Evolutionary conservation across 2,888 invertebrate species (phyloP).

Genomic region (Leucania comma): DNA sequence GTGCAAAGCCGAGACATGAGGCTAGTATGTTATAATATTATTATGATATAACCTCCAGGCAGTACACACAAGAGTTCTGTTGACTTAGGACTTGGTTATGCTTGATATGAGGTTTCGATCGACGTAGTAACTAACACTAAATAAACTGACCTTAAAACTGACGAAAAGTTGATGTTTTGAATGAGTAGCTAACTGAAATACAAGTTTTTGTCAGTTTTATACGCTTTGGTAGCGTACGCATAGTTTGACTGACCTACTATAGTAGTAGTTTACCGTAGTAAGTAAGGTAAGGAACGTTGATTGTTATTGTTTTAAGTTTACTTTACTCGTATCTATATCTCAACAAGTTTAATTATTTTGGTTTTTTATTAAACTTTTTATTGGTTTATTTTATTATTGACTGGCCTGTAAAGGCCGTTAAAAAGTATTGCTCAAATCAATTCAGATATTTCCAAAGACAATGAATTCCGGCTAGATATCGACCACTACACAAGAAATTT

Average conservation of each 20-base stretch:
- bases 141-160: conserved; percentile 20
- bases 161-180: conserved; percentile 3
- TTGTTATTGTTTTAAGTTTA: background rate
- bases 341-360: no score
- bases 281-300: background rate
- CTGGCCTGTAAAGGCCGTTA: background rate
- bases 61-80: background rate
- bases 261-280: background rate
- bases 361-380: no score
- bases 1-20: background rate
- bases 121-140: background rate
- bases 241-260: background rate
- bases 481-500: conserved; percentile 12
- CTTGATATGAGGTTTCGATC: background rate
- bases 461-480: background rate
- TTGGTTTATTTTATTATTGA: no score
- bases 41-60: background rate
- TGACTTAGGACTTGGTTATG: conserved; percentile 20
- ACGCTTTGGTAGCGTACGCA: no score
- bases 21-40: background rate
- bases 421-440: background rate
- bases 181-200: background rate
- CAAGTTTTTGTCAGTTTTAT: background rate
- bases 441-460: background rate
- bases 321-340: no score